Evolutionary conservation across 2,888 invertebrate species (phyloP).

Genomic region (Phasia obesa): DNA sequence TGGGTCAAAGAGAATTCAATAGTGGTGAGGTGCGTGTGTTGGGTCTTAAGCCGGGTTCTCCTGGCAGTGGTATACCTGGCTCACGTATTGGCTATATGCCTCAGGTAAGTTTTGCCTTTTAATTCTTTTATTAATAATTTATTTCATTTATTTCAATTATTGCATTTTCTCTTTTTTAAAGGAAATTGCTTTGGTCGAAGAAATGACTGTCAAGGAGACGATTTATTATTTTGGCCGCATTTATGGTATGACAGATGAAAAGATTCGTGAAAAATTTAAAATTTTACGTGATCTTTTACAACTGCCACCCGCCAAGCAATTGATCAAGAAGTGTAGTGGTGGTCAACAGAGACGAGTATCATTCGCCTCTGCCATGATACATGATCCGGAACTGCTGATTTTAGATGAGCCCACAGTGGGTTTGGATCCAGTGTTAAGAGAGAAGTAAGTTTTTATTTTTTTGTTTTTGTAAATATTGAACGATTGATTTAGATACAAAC

Average conservation of each 20-base stretch:
- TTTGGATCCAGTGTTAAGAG: slow-evolving; percentile 93
- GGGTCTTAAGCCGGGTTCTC: slow-evolving; percentile 87
- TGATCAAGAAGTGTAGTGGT: slow-evolving; percentile 90
- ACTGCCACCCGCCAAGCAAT: slow-evolving; percentile 87
- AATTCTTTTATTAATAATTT: background rate
- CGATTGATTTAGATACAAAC: too few relatives aligned
- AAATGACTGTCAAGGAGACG: slow-evolving; percentile 92
- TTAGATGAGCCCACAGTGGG: slow-evolving; percentile 98
- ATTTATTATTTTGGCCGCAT: slow-evolving; percentile 94
- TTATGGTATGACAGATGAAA: slow-evolving; percentile 88
- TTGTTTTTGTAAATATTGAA: too few relatives aligned
- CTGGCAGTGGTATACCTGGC: slow-evolving; percentile 88
- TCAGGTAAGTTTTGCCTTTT: slow-evolving; percentile 83
- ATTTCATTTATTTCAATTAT: background rate
- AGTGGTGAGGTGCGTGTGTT: slow-evolving; percentile 89
- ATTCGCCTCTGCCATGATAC: slow-evolving; percentile 93
- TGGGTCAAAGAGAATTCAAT: slow-evolving; percentile 89
- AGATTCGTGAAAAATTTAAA: slow-evolving; percentile 86
- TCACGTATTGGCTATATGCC: slow-evolving; percentile 94
- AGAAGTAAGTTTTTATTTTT: slow-evolving; percentile 88
- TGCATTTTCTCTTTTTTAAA: slow-evolving; percentile 76
- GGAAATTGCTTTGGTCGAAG: slow-evolving; percentile 91
- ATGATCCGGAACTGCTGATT: slow-evolving; percentile 93
- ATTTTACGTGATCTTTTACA: slow-evolving; percentile 89
- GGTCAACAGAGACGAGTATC: slow-evolving; percentile 96